phyloP scores from a whole-genome alignment of 2,113 vertebrate species.

The Ictalurus furcatus region DNA sequence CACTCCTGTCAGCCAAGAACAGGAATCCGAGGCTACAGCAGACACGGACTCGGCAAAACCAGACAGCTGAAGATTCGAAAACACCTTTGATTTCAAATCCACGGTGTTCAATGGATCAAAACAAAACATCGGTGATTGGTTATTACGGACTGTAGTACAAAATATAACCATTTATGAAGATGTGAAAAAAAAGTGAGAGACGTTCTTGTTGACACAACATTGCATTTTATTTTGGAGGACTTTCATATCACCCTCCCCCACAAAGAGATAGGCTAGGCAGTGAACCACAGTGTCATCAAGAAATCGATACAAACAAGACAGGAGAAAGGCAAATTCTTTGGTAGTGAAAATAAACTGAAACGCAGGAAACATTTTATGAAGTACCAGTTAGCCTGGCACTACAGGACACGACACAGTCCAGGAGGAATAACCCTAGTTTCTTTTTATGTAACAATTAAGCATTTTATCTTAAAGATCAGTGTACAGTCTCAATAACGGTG shows the following conservation, averaged over 20 bases:
- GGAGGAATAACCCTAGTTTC: background rate
- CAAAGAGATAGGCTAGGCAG: constrained; percentile 21
- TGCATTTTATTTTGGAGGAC: constrained; percentile 34
- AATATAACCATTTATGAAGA: background rate
- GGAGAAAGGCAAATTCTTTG: constrained; percentile 44
- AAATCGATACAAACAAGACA: constrained; percentile 30
- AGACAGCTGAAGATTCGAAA: background rate
- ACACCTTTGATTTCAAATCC: background rate
- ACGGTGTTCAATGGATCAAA: background rate
- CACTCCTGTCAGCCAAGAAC: background rate
- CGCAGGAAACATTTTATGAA: background rate
- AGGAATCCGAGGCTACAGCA: background rate
- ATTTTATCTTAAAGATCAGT: background rate
- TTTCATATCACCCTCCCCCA: background rate
- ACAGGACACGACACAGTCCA: background rate
- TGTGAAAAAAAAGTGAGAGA: background rate
- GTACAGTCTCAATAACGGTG: background rate
- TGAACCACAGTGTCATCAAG: constrained; percentile 36
- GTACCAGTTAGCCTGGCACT: background rate
- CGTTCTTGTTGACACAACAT: background rate
- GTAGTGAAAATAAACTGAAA: constrained; percentile 43
- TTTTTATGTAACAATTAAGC: background rate
- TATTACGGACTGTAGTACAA: background rate
- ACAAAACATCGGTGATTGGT: background rate
- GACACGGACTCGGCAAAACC: background rate